Conservation (phyloP, 2,113 vertebrate species). For the Xyrauchen texanus region DNA sequence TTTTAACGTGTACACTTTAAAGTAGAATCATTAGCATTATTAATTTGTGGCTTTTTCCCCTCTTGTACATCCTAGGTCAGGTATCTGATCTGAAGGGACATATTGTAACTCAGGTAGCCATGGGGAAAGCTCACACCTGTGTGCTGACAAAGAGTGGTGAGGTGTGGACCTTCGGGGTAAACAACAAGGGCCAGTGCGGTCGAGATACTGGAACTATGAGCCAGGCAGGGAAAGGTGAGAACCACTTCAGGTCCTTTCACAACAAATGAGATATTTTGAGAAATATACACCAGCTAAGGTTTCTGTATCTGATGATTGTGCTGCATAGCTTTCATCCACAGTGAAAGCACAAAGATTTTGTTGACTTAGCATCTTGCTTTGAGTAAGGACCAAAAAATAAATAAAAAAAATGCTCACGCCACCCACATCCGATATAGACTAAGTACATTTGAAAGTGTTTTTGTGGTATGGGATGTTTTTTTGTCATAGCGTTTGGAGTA, state of each 20-base stretch:
- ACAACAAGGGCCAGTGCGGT: constrained; percentile 98
- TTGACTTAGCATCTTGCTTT: too few relatives aligned
- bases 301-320: too few relatives aligned
- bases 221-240: constrained; percentile 92
- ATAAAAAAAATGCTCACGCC: too few relatives aligned
- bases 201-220: constrained; percentile 94
- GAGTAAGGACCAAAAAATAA: too few relatives aligned
- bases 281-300: not conserved
- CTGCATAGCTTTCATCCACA: too few relatives aligned
- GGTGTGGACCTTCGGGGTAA: constrained; percentile 98
- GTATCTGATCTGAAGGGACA: constrained; percentile 97
- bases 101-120: constrained; percentile 95
- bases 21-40: too few relatives aligned
- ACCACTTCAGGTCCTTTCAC: not conserved
- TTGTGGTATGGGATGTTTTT: not conserved
- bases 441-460: not conserved
- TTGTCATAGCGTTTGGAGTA: constrained; percentile 85
- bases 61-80: constrained; percentile 78
- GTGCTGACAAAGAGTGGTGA: constrained; percentile 95
- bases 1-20: too few relatives aligned
- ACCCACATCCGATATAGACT: too few relatives aligned
- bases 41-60: not conserved
- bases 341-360: too few relatives aligned
- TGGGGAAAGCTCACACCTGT: constrained; percentile 98
- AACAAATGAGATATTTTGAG: not conserved